These are phyloP conservation scores for Trachurus trachurus DNA, from an alignment of 2,797 vertebrate species.

Conservation along the genomic window DNA sequence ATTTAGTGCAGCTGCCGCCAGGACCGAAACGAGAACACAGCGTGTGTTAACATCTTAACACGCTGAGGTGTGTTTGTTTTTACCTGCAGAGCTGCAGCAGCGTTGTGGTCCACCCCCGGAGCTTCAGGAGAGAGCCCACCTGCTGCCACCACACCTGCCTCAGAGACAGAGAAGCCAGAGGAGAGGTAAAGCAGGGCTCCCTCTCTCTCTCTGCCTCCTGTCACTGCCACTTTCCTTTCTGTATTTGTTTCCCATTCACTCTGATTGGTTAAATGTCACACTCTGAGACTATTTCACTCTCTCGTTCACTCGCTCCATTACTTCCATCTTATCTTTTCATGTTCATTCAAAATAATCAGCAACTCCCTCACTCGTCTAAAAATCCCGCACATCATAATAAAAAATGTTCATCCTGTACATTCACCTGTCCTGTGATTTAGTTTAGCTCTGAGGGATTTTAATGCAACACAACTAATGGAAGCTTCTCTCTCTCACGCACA, in stretches of 20 bases:
- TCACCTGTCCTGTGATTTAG: slow-evolving; percentile 33
- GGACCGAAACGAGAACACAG: slow-evolving; percentile 5
- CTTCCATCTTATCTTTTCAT: slow-evolving; percentile 25
- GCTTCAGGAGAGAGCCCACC: slow-evolving; percentile 56
- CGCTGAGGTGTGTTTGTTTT: slow-evolving; percentile 19
- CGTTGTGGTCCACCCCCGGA: slow-evolving; percentile 84
- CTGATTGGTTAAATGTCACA: slow-evolving; percentile 35
- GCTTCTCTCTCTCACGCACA: slow-evolving; percentile 34
- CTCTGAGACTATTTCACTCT: slow-evolving; percentile 27
- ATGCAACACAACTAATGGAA: slow-evolving; percentile 31
- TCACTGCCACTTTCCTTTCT: not conserved
- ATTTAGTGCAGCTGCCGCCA: not conserved
- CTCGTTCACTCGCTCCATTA: slow-evolving; percentile 24
- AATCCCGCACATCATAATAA: slow-evolving; percentile 18
- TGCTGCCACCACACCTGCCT: slow-evolving; percentile 45
- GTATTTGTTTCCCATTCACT: slow-evolving; percentile 24
- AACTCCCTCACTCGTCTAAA: slow-evolving; percentile 11
- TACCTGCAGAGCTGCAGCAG: slow-evolving; percentile 81
- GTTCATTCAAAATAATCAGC: slow-evolving; percentile 37
- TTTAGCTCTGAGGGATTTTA: slow-evolving; percentile 42
- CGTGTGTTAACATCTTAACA: not conserved
- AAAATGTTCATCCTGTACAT: slow-evolving; percentile 12
- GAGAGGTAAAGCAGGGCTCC: slow-evolving; percentile 85
- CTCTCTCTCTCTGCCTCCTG: not conserved
- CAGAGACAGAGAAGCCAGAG: slow-evolving; percentile 80